Percentiles rank a stretch among this genome's conserved stretches.
These are phyloP conservation scores for Athrips mouffetella DNA, from an alignment of 2,888 invertebrate genomes.

Conservation along the genomic window DNA sequence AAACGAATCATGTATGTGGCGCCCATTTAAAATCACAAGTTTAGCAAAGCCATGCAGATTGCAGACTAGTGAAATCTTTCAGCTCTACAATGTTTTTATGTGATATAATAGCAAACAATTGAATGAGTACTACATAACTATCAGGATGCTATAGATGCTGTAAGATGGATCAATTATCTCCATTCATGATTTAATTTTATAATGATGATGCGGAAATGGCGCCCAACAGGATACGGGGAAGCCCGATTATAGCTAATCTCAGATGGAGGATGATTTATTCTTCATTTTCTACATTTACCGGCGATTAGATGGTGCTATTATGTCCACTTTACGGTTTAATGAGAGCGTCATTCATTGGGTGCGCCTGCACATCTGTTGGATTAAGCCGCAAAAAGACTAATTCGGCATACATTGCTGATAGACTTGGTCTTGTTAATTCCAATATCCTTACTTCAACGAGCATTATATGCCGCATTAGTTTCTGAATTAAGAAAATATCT, in stretches of 20 bases:
- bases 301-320: not conserved
- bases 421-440: too few species aligned
- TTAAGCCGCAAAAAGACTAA: too few species aligned
- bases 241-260: constrained; percentile 38
- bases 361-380: not conserved
- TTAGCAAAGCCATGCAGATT: too few species aligned
- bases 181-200: constrained; percentile 13
- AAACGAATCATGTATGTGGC: too few species aligned
- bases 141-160: constrained; percentile 5
- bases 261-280: constrained; percentile 33
- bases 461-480: too few species aligned
- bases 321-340: not conserved
- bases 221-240: constrained; percentile 53
- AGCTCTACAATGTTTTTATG: too few species aligned
- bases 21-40: too few species aligned
- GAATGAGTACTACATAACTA: not conserved
- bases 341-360: not conserved
- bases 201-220: constrained; percentile 14
- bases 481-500: too few species aligned
- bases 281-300: constrained; percentile 23
- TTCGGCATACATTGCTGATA: too few species aligned
- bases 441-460: too few species aligned
- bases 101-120: constrained; percentile 5
- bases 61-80: too few species aligned
- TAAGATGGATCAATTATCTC: constrained; percentile 1